Evolutionary conservation across 2,113 vertebrate species (phyloP), one percentile per base, ranked within the genome.

Genomic region (Seriola aureovittata): DNA sequence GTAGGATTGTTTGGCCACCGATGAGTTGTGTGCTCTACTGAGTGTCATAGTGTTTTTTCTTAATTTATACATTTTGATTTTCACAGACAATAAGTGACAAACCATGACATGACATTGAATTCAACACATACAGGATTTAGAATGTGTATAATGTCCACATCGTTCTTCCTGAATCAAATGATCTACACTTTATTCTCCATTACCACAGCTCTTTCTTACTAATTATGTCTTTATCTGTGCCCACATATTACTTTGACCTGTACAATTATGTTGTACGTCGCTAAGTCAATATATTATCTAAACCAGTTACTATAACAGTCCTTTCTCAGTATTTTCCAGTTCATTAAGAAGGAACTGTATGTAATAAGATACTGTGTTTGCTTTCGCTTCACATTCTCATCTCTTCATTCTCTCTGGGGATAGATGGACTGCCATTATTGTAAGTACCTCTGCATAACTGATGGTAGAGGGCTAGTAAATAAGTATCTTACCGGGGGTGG

Each of bases 401-500:
- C 8, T 63, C 60, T 38, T 38, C 19, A 63, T 38, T 63, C 34
- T 38, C 19, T 48, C 5, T 42, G 14, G 2, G 34, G 3, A n/a
- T 1, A 4, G 3, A 23, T 1, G 54, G 54, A 55, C 9, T 23
- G n/a, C n/a, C 10, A 12, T 13, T 29, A 25, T 25, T 50, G 5
- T 16, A 1, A 34, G 19, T 17, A 23, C 32, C 5, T 36, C 17
- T 14, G 11, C 5, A 34, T 55, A 55, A 54, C 29, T 54, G 17
- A 36, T 5, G 38, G 14, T 3, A 9, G 13, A 4, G 29, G 17
- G 10, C 44, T 8, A 13, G n/a, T 36, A 32, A 50, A 59, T 34
- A 6, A 11, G 48, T n/a, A 19, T 71, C 59, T 85, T 76, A 95
- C 95, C 85, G 25, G 74, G 3, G 5, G 88, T 92, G 75, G 88